Base-by-base conservation (phyloP, 37 sponge, comb jelly and placozoan species). In the Haliclona indistincta region DNA sequence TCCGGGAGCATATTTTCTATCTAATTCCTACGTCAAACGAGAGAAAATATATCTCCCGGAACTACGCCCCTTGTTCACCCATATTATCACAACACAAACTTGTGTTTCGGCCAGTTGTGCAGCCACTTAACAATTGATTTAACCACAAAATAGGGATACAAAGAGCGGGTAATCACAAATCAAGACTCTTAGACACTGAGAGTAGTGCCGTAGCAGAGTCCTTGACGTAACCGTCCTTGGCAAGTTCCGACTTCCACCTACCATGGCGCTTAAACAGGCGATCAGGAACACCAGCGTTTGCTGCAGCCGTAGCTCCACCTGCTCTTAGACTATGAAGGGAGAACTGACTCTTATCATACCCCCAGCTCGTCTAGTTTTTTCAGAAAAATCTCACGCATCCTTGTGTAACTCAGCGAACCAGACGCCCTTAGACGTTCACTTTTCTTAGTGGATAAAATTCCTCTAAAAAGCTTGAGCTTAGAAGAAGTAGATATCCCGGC, bases 281-380 rank as follows among this genome's bases (percentile, higher is more conserved):
- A 43, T 78, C 58, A 2, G 69, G 70, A 3, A 68, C 58, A 55
- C 79, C 79, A 53, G 79, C 56, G 29, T 78, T 53, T 3, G 79
- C 79, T 65, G 79, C 79, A 26, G 79, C 79, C 25, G 69, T 56
- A 22, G 68, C 79, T 4, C 79, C 79, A 54, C 79, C 68, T 1
- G 69, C 33, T 36, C 79, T n/a, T 19, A 78, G 58, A 54, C 79
- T 78, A 35, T 78, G 79, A 11, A 78, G 30, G 43, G 69, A 68
- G 54, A 65, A 78, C 26, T 33, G 29, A 20, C 30, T 37, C 2
- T 40, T 13, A 25, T 60, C 63, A 44, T n/a, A 63, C 42, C 15
- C 77, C 77, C 3, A 63, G 8, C 22, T n/a, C 39, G 3, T 37
- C 19, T 4, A 75, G 22, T 41, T 22, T 62, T 20, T 62, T 40